Base-by-base conservation (phyloP, 2,797 vertebrate species). In the Yasuhikotakia modesta region DNA sequence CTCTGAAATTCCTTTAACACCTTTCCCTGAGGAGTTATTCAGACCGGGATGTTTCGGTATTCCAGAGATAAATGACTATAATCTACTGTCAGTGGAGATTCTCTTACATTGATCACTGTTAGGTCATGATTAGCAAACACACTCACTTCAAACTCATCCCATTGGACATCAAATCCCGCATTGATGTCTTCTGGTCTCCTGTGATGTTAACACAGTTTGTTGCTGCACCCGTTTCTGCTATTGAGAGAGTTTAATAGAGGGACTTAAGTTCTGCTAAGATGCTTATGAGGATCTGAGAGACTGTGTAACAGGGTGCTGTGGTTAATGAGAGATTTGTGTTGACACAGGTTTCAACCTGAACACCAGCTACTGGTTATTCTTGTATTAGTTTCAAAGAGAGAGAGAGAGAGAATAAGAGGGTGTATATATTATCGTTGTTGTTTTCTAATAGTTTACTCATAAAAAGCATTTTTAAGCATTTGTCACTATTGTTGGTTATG, bases 271-370 rank as follows among this genome's bases (percentile, higher is more conserved):
- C 21, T 17, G 45, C 43, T 61, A 75, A 76, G 58, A 81, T 46
- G 19, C 48, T 73, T 14, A 39, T 65, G 73, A 77, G 30, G 43
- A 74, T 66, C 50, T 27, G 16, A 75, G 68, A 84, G 45, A 48
- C 13, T 21, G n/a, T 58, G 21, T 76, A 66, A 60, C 76, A 55
- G 50, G 50, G 7, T n/a, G n/a, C n/a, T 81, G 22, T 43, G 12
- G 72, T 73, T 80, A 80, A 78, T 78, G 74, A 80, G 65, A 10
- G 48, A 39, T 24, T 53, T 27, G 19, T 82, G 76, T 64, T 52
- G 75, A 76, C 75, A 72, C 58, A 60, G 63, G 52, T 70, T 24
- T 32, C 60, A 66, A 50, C 24, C 48, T 68, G 67, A 67, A n/a
- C 27, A 58, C 77, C 70, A 55, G 52, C 46, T 48, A 55, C 67